phyloP scores from a whole-genome alignment of 2,113 vertebrate species.

The Nicator chloris region DNA sequence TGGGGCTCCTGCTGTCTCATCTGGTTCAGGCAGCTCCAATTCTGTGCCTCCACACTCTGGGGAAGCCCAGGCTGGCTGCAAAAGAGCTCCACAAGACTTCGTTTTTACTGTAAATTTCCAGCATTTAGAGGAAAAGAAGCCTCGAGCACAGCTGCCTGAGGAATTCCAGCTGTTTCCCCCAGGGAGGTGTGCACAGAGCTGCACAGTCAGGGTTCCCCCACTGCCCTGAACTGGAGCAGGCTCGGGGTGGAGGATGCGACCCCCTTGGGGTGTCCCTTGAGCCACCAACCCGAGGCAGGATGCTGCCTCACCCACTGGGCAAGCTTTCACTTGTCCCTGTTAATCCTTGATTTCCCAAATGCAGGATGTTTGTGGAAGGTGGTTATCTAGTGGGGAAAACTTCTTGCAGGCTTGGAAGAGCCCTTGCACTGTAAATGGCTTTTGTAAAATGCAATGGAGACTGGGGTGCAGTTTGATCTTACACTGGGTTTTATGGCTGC shows the following conservation, averaged over 20 bases:
- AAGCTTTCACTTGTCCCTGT: neutral
- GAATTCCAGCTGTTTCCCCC: neutral
- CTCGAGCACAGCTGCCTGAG: neutral
- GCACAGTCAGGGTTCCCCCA: neutral
- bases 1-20: conserved; percentile 13
- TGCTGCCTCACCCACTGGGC: neutral
- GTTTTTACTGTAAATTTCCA: neutral
- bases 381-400: neutral
- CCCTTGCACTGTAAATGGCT: neutral
- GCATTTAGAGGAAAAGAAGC: neutral
- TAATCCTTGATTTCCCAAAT: neutral
- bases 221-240: neutral
- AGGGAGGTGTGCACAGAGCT: neutral
- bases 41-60: neutral
- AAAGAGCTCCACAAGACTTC: neutral
- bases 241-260: accelerated
- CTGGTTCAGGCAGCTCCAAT: neutral
- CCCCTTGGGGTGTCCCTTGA: neutral
- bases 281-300: neutral
- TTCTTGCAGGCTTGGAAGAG: neutral
- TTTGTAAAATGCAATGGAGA: neutral
- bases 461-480: neutral
- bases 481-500: neutral
- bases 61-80: neutral
- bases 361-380: neutral